A percentile compares a stretch with the other conserved stretches of the same genome.
Conservation (phyloP, 2,888 invertebrate species). For the Nemapogon koenigi region DNA sequence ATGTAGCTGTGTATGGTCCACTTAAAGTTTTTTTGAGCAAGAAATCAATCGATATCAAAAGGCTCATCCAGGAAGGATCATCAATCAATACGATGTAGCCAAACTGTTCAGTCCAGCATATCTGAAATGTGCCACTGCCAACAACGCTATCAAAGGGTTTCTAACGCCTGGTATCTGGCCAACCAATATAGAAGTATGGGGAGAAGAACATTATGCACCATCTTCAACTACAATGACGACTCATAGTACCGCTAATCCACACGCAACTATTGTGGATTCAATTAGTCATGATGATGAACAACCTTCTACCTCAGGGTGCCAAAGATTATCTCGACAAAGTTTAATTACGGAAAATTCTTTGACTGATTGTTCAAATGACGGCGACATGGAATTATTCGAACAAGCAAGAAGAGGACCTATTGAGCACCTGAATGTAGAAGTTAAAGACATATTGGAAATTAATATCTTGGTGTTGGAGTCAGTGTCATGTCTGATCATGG, state of each 20-base stretch:
- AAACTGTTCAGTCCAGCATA: constrained; percentile 20
- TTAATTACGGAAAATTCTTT: neutral
- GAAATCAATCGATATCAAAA: constrained; percentile 19
- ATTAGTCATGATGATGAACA: neutral
- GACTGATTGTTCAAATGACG: neutral
- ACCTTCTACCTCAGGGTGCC: neutral
- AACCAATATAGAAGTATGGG: constrained; percentile 20
- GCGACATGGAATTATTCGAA: too few species aligned
- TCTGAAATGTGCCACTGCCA: constrained; percentile 18
- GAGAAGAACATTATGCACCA: constrained; percentile 21
- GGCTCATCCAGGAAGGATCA: constrained; percentile 20
- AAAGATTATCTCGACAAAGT: neutral
- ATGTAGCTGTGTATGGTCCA: constrained; percentile 23
- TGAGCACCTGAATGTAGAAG: neutral
- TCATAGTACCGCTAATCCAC: neutral
- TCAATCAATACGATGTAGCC: constrained; percentile 20
- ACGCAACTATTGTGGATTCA: neutral
- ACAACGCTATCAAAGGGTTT: constrained; percentile 19
- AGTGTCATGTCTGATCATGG: neutral
- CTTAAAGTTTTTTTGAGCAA: constrained; percentile 23
- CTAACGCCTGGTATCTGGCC: constrained; percentile 22
- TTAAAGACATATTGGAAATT: neutral
- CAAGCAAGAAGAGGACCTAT: too few species aligned
- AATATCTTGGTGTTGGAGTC: neutral
- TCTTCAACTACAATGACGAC: constrained; percentile 1